Evolutionary conservation across 2,797 vertebrate species (phyloP).

Genomic region (Chaetodon trifasciatus): DNA sequence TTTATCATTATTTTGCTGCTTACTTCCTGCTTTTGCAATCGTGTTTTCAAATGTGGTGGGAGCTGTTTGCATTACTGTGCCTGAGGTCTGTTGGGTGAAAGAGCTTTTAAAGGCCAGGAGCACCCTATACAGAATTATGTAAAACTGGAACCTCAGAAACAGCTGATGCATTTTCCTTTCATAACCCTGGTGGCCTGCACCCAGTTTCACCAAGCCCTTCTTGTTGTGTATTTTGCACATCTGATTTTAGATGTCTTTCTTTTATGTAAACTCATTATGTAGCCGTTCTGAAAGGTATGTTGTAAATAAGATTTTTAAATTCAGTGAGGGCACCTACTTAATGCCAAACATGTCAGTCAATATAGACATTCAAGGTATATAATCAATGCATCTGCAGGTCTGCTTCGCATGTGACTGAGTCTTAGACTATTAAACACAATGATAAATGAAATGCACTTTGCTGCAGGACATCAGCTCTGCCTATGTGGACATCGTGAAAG

Average conservation of each 20-base stretch:
- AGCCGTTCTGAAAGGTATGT: not conserved
- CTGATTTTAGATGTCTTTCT: not conserved
- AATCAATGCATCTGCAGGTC: not conserved
- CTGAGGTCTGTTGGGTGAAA: not conserved
- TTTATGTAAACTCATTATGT: not conserved
- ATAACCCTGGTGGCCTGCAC: not conserved
- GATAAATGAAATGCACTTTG: conserved; percentile 8
- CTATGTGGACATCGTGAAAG: conserved; percentile 24
- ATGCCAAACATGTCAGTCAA: not conserved
- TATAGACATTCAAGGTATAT: not conserved
- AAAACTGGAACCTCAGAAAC: not conserved
- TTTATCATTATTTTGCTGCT: not conserved
- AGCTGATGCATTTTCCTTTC: not conserved
- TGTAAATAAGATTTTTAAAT: not conserved
- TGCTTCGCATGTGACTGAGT: not conserved
- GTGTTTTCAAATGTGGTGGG: not conserved
- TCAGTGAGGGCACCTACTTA: not conserved
- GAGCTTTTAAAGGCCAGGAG: not conserved
- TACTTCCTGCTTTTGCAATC: not conserved
- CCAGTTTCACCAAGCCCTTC: conserved; percentile 15
- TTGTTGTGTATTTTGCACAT: not conserved
- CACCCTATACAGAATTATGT: not conserved
- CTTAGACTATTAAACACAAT: conserved; percentile 14
- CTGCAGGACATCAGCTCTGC: conserved; percentile 7
- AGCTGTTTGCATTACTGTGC: not conserved